Percentiles rank a stretch among this genome's conserved stretches.
Conservation (phyloP, 2,888 invertebrate species). For the Mimumesa dahlbomi region DNA sequence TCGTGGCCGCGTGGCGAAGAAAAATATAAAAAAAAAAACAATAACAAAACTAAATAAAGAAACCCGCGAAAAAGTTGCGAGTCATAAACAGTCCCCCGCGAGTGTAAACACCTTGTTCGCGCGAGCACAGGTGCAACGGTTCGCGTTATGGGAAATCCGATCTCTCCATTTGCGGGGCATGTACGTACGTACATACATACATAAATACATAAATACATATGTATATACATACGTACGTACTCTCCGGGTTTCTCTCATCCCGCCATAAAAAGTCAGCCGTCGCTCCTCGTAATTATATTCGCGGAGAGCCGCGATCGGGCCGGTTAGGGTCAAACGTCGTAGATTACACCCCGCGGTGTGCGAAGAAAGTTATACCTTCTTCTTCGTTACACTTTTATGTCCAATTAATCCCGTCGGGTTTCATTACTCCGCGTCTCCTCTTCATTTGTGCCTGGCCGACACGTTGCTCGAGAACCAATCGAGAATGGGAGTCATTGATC, state of each 20-base stretch:
- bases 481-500: too few species aligned
- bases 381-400: background rate
- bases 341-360: constrained; percentile 37
- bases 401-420: background rate
- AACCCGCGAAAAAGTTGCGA: constrained; percentile 19
- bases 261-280: constrained; percentile 26
- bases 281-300: constrained; percentile 65
- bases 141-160: constrained; percentile 63
- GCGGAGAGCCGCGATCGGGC: constrained; percentile 68
- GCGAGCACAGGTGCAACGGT: constrained; percentile 32
- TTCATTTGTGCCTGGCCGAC: too few species aligned
- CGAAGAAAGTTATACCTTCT: constrained; percentile 12
- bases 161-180: constrained; percentile 48
- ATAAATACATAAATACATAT: too few species aligned
- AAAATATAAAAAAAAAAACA: too few species aligned
- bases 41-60: too few species aligned
- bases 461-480: too few species aligned
- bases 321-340: constrained; percentile 61
- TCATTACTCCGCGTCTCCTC: background rate
- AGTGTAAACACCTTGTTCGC: constrained; percentile 24
- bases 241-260: constrained; percentile 28
- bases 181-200: too few species aligned
- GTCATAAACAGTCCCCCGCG: background rate
- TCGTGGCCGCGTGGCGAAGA: background rate
- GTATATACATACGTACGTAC: too few species aligned